A percentile compares a stretch with the other conserved stretches of the same genome.
Conservation (phyloP, 2,888 invertebrate species). For the Metallyticus violacea region DNA sequence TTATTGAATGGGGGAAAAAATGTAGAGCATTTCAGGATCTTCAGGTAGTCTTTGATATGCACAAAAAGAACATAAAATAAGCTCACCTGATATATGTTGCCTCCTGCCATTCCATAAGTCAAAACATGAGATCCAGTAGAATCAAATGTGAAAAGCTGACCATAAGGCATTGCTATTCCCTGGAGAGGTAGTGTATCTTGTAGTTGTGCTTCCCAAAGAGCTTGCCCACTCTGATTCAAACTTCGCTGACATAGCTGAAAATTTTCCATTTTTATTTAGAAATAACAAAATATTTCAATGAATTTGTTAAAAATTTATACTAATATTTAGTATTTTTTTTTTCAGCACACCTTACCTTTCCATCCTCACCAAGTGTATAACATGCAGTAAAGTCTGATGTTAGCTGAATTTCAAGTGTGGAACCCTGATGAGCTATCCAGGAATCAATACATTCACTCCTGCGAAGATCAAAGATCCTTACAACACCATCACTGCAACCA, state of each 20-base stretch:
- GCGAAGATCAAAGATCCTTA: slow-evolving; percentile 55
- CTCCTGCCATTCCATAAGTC: slow-evolving; percentile 46
- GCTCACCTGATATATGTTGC: slow-evolving; percentile 48
- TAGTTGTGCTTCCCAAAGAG: slow-evolving; percentile 43
- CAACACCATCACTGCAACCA: slow-evolving; percentile 56
- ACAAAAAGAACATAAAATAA: too few species aligned
- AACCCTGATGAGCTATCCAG: slow-evolving; percentile 54
- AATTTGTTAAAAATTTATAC: too few species aligned
- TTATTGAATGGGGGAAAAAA: too few species aligned
- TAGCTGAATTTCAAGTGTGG: slow-evolving; percentile 53
- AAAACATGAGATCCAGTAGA: slow-evolving; percentile 48
- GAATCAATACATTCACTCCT: slow-evolving; percentile 54
- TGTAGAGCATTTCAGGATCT: too few species aligned
- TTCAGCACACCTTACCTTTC: slow-evolving; percentile 54
- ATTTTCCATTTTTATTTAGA: not conserved
- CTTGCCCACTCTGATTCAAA: slow-evolving; percentile 44
- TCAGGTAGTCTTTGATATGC: too few species aligned
- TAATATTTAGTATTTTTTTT: too few species aligned
- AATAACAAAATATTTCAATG: not conserved
- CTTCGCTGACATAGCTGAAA: slow-evolving; percentile 44
- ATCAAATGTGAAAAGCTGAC: slow-evolving; percentile 50
- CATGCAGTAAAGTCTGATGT: slow-evolving; percentile 56
- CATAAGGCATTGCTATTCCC: slow-evolving; percentile 40
- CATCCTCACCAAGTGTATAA: slow-evolving; percentile 56
- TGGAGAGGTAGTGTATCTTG: slow-evolving; percentile 38